Evolutionary conservation across 1,140 invertebrate species (phyloP).

Genomic region (Hyles vespertilio): DNA sequence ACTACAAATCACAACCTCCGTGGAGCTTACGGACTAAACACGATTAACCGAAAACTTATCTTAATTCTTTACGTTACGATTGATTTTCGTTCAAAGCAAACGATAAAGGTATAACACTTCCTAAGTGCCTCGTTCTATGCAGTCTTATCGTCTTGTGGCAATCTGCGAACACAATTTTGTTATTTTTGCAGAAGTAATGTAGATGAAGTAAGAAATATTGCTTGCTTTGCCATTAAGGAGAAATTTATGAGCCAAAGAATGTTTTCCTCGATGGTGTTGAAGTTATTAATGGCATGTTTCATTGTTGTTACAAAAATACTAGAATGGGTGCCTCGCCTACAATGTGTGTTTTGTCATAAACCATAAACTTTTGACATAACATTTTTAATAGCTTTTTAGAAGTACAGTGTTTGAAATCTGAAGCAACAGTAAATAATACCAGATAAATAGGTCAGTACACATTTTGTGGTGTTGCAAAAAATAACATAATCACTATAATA

Average conservation of each 20-base stretch:
- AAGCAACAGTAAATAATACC: not conserved
- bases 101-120: constrained; percentile 38
- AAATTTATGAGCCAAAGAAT: constrained; percentile 39
- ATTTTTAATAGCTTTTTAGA: not conserved
- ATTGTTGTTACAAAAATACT: constrained; percentile 19
- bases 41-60: constrained; percentile 33
- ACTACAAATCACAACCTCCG: constrained; percentile 45
- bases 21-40: constrained; percentile 30
- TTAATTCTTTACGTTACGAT: constrained; percentile 36
- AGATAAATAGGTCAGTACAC: too few relatives aligned
- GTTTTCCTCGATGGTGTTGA: constrained; percentile 42
- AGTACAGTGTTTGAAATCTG: not conserved
- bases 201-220: constrained; percentile 55
- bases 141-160: constrained; percentile 46
- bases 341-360: not conserved
- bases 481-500: too few relatives aligned
- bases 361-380: not conserved
- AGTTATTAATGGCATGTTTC: constrained; percentile 44
- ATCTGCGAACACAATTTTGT: constrained; percentile 56
- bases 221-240: constrained; percentile 42
- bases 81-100: constrained; percentile 33
- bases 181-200: constrained; percentile 61
- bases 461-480: too few relatives aligned
- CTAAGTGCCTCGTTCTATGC: constrained; percentile 51
- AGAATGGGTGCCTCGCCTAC: constrained; percentile 3